These are phyloP conservation scores for Eidolon helvum DNA, from an alignment of 2,113 vertebrate genomes.

Conservation along the genomic window DNA sequence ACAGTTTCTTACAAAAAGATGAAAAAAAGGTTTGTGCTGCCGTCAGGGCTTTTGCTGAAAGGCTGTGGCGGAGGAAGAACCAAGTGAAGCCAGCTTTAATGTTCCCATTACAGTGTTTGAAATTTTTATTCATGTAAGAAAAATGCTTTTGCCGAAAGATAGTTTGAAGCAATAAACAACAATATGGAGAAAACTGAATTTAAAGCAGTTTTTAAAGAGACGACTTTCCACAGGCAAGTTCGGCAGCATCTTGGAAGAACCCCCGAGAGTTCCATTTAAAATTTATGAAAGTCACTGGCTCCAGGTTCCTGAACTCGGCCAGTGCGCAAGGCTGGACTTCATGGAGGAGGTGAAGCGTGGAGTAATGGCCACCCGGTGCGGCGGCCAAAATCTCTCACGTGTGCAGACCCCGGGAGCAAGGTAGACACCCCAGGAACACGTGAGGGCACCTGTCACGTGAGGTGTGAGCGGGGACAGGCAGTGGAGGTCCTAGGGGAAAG, in stretches of 20 bases:
- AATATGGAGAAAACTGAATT: slow-evolving; percentile 63
- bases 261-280: slow-evolving; percentile 42
- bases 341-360: neutral
- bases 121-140: slow-evolving; percentile 68
- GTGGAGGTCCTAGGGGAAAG: rapidly evolving
- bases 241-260: neutral
- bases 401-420: neutral
- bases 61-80: neutral
- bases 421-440: neutral
- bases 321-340: neutral
- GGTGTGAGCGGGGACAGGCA: neutral
- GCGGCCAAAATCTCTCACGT: neutral
- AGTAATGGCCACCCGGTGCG: neutral
- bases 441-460: rapidly evolving
- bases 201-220: slow-evolving; percentile 63
- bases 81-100: slow-evolving; percentile 25
- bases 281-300: neutral
- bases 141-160: slow-evolving; percentile 64
- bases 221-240: slow-evolving; percentile 39
- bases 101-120: slow-evolving; percentile 58
- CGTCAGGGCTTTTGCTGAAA: neutral
- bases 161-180: slow-evolving; percentile 69
- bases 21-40: neutral
- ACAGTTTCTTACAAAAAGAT: neutral
- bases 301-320: neutral